Base-by-base conservation (phyloP, 2,113 vertebrate species). In the Sakesphorus luctuosus region DNA sequence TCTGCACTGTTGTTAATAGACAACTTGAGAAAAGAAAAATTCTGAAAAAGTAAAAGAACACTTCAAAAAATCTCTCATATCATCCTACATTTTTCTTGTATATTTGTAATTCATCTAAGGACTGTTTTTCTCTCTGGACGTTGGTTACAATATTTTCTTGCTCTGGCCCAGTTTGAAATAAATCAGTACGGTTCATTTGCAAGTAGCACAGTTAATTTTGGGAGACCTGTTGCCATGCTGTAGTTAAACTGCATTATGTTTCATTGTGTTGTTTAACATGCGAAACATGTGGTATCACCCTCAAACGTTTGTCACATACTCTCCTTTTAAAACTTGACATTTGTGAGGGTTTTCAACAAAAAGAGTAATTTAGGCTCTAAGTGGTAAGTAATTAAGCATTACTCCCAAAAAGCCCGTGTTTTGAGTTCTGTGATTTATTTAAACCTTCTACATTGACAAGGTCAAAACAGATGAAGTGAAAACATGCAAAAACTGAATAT, bases 181-280 rank as follows among this genome's bases (percentile, higher is more conserved):
- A 71, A 38, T 59, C 20, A 0, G 25, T n/a, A 47, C 90, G 44
- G 50, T 33, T 61, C 6, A 33, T 78, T 52, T 91, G 21, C 55
- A 75, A 6, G 31, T 15, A 43, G 33, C 18, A 56, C 21, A 55
- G 46, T 72, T 94, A 89, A 84, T 92, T 93, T 78, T 71, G 68
- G 62, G 87, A 94, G 69, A 95, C 69, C 66, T 89, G 74, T 73
- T 87, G 53, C 81, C 13, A 13, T 53, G 71, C 62, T 36, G 31
- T 12, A 35, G 31, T 62, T 87, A 38, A 76, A 20, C 13, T 63
- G 29, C 43, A n/a, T 89, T 71, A 28, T 56, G 35, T 77, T 84
- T 88, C 80, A 71, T 50, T 3, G 0, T 66, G 31, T 76, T 61
- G 43, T 58, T 92, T 85, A 87, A 76, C 49, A 85, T 15, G 50